Conservation (phyloP, 2,888 invertebrate species). For the Machimus atricapillus region DNA sequence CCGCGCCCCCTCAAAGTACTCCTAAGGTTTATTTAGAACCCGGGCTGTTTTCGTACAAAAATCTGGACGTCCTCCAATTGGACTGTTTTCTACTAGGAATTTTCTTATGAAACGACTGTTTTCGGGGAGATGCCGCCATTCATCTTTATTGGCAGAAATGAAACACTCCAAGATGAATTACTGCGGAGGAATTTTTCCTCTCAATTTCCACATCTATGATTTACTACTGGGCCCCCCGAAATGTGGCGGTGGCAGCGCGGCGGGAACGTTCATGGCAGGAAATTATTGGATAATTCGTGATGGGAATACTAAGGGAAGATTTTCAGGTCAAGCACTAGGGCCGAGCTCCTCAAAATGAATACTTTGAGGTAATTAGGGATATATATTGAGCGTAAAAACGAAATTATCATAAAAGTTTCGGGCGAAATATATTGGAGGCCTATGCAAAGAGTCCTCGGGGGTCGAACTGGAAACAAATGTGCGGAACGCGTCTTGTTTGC, state of each 20-base stretch:
- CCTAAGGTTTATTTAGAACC: not conserved
- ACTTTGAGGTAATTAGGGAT: not conserved
- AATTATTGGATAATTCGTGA: not conserved
- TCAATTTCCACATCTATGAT: not conserved
- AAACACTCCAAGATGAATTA: conserved; percentile 9
- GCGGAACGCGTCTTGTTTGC: not conserved
- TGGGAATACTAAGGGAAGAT: not conserved
- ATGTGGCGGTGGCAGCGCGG: not conserved
- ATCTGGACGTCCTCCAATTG: not conserved
- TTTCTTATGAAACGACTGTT: not conserved
- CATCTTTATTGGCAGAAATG: not conserved
- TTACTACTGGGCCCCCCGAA: not conserved
- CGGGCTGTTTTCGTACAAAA: not conserved
- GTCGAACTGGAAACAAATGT: not conserved
- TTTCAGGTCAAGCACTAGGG: not conserved
- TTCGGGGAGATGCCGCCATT: not conserved
- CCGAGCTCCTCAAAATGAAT: not conserved
- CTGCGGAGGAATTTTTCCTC: conserved; percentile 10
- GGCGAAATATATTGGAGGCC: not conserved
- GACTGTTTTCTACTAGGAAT: not conserved
- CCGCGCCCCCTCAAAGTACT: not conserved
- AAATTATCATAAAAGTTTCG: not conserved
- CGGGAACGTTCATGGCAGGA: not conserved
- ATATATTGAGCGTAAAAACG: not conserved
- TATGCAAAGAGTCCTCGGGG: not conserved